These are phyloP conservation scores for mouse (Mus musculus) DNA, from an alignment of 2,113 vertebrate genomes.

Conservation along the genomic window DNA sequence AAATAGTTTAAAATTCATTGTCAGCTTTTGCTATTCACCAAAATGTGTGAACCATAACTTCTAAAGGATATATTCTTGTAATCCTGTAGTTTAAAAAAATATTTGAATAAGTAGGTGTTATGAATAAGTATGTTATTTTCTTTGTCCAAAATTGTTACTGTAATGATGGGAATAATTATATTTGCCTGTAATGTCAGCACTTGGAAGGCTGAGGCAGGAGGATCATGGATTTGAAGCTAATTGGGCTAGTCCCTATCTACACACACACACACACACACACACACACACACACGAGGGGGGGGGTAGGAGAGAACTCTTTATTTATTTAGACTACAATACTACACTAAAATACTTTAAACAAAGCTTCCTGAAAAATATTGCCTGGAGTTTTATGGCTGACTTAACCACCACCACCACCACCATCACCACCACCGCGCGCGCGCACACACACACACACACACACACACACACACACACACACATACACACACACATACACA, in stretches of 20 bases:
- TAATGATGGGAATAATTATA: background rate
- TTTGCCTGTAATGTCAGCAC: background rate
- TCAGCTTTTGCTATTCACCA: constrained; percentile 72
- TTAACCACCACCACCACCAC: background rate
- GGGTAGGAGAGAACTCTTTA: background rate
- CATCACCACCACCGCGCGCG: no score
- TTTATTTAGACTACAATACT: background rate
- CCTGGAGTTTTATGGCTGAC: background rate
- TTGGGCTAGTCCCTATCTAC: background rate
- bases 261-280: background rate
- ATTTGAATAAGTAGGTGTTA: constrained; percentile 41
- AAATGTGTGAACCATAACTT: constrained; percentile 68
- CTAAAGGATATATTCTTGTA: constrained; percentile 49
- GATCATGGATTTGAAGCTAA: background rate
- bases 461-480: no score
- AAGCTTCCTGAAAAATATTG: background rate
- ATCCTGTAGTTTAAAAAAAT: constrained; percentile 47
- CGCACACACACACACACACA: no score
- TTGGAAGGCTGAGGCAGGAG: background rate
- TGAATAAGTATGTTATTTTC: constrained; percentile 51
- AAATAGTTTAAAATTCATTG: constrained; percentile 74
- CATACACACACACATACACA: no score
- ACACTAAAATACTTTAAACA: constrained; percentile 8
- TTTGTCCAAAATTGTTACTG: constrained; percentile 42
- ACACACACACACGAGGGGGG: background rate